Conservation (phyloP, 2,797 vertebrate species). For the Coracias cyanogaster region DNA sequence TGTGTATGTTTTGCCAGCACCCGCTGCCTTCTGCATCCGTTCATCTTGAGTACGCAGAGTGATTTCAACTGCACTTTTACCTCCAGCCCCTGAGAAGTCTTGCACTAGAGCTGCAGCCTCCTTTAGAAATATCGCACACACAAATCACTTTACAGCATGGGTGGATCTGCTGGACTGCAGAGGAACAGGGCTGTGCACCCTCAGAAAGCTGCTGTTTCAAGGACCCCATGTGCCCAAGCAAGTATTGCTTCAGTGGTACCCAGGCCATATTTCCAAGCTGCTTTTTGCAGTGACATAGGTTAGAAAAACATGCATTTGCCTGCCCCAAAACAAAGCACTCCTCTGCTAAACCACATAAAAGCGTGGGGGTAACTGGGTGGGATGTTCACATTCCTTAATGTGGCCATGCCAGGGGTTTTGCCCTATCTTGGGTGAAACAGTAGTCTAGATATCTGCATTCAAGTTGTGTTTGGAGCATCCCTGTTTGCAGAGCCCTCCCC, state of each 20-base stretch:
- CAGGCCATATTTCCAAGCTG: not conserved
- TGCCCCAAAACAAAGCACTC: not conserved
- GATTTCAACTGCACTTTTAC: not conserved
- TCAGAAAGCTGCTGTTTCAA: not conserved
- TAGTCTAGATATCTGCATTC: not conserved
- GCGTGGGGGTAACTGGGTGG: not conserved
- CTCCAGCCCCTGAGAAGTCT: not conserved
- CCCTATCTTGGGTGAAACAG: not conserved
- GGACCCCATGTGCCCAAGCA: not conserved
- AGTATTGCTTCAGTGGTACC: not conserved
- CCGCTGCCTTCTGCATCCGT: not conserved
- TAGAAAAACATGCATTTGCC: not conserved
- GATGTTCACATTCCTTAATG: not conserved
- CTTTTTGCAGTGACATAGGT: accelerated
- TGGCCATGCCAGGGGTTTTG: not conserved
- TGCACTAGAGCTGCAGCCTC: not conserved
- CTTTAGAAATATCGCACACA: not conserved
- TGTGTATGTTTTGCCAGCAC: not conserved
- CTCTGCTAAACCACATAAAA: not conserved
- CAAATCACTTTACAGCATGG: not conserved
- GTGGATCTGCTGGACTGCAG: not conserved
- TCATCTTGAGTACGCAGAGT: accelerated
- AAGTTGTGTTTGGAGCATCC: not conserved
- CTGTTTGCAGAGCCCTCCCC: not conserved
- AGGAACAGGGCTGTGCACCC: not conserved